Conservation (phyloP, 2,888 invertebrate species). For the Leucania comma region DNA sequence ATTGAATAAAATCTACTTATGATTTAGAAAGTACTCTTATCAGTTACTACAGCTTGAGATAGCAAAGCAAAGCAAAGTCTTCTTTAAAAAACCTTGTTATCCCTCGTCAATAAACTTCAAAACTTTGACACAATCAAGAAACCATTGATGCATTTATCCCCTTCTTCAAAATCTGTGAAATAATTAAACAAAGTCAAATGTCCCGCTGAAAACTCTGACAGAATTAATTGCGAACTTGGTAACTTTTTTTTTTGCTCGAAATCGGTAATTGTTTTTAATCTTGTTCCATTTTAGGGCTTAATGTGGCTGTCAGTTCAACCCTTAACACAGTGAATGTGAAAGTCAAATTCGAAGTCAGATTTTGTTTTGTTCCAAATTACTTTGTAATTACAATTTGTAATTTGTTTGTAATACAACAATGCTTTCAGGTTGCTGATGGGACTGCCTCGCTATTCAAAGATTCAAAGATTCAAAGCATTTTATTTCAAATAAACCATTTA, state of each 20-base stretch:
- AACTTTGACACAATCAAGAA: constrained; percentile 28
- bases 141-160: constrained; percentile 11
- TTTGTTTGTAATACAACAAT: too few relatives aligned
- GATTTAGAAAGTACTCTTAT: too few relatives aligned
- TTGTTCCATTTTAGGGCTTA: constrained; percentile 23
- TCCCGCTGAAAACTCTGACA: constrained; percentile 39
- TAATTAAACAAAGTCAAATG: constrained; percentile 51
- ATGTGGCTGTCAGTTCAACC: constrained; percentile 20
- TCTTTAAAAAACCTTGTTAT: constrained; percentile 1
- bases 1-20: too few relatives aligned
- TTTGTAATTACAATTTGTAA: neutral
- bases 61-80: neutral
- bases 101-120: constrained; percentile 23
- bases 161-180: constrained; percentile 8
- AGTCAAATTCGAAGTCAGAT: neutral
- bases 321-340: neutral
- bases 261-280: constrained; percentile 34
- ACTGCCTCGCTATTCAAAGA: too few relatives aligned
- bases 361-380: neutral
- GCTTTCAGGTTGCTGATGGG: too few relatives aligned
- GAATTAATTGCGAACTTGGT: constrained; percentile 55
- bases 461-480: too few relatives aligned
- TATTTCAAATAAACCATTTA: too few relatives aligned
- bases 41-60: neutral
- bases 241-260: constrained; percentile 22